phyloP scores from a whole-genome alignment of 2,888 invertebrate genomes.

The Bruchidius siliquastri region DNA sequence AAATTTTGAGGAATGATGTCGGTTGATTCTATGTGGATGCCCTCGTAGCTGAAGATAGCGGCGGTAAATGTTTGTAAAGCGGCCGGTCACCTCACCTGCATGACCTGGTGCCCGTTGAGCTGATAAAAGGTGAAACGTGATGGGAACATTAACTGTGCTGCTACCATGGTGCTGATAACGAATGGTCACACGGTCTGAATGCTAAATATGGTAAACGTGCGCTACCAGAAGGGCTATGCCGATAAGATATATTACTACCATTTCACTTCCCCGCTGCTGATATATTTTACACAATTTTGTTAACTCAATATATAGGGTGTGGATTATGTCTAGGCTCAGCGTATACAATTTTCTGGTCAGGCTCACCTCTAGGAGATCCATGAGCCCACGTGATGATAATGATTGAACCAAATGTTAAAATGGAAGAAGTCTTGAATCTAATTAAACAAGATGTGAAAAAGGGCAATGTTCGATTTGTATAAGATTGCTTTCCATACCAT shows the following conservation, averaged over 20 bases:
- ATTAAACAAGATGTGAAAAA: constrained; percentile 99
- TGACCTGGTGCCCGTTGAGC: constrained; percentile 3
- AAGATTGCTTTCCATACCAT: constrained; percentile 97
- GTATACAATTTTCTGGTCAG: no score
- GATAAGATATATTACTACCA: not conserved
- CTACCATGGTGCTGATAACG: constrained; percentile 1
- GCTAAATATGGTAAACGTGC: not conserved
- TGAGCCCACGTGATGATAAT: no score
- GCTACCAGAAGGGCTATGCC: not conserved
- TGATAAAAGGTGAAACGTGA: constrained; percentile 13
- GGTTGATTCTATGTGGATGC: no score
- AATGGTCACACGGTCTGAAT: not conserved
- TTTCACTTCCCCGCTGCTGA: not conserved
- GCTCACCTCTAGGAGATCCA: no score
- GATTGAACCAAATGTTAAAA: no score
- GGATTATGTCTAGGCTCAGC: no score
- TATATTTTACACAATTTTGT: not conserved
- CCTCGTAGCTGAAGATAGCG: no score
- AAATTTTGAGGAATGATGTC: no score
- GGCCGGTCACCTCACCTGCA: constrained; percentile 14
- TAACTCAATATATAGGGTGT: no score
- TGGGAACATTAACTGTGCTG: constrained; percentile 9
- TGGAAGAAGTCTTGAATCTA: constrained; percentile 88
- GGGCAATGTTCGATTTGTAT: constrained; percentile 89
- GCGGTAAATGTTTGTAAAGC: not conserved